Conservation (phyloP, 2,113 vertebrate genomes). For the Aegypius monachus region DNA sequence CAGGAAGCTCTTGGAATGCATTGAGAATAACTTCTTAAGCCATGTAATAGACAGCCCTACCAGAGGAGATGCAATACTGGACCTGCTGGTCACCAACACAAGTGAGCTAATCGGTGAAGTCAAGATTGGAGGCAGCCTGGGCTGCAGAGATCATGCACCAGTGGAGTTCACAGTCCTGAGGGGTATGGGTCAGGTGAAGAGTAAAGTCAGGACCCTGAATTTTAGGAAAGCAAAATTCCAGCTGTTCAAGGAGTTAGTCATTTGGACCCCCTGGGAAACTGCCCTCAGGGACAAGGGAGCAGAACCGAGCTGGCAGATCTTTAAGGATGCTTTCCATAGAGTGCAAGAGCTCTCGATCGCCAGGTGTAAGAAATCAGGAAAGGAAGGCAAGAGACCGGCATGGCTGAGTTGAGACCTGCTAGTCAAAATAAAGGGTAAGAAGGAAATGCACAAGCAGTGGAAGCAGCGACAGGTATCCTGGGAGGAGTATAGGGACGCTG, state of each 20-base stretch:
- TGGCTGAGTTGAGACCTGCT: neutral
- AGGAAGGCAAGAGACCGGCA: neutral
- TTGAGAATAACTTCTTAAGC: neutral
- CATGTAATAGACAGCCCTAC: neutral
- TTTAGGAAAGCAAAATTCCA: neutral
- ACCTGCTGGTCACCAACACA: neutral
- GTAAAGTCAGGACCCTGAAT: neutral
- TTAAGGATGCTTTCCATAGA: neutral
- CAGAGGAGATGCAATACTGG: neutral
- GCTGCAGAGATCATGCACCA: neutral
- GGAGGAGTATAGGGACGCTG: rapidly evolving
- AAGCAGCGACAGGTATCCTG: neutral
- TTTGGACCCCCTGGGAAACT: neutral
- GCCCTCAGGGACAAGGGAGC: neutral
- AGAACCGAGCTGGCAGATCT: neutral
- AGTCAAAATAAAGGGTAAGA: neutral
- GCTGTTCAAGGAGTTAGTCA: neutral
- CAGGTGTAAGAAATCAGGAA: neutral
- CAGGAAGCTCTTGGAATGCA: neutral
- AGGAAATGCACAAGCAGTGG: neutral
- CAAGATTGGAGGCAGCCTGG: neutral
- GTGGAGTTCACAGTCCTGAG: neutral
- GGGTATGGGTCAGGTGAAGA: neutral
- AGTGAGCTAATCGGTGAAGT: neutral
- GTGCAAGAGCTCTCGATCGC: rapidly evolving